Evolutionary conservation across 1,140 invertebrate species (phyloP).

Genomic region (Marisa cornuarietis): DNA sequence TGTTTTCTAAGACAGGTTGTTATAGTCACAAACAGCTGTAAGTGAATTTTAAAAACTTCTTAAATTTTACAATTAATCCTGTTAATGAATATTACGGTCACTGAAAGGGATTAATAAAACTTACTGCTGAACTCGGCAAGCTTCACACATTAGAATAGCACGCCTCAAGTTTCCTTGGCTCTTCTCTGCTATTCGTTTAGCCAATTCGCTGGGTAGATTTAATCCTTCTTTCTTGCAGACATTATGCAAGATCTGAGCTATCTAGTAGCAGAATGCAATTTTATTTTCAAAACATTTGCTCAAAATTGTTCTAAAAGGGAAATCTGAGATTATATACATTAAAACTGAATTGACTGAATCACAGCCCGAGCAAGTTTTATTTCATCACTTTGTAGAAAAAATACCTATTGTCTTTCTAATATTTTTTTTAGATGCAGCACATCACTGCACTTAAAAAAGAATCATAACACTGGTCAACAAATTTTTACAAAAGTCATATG

Average conservation of each 20-base stretch:
- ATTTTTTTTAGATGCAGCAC: no score
- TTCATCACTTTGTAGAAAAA: background rate
- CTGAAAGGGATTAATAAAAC: conserved; percentile 27
- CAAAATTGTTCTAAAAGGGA: background rate
- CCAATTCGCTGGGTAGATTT: conserved; percentile 80
- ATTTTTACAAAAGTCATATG: no score
- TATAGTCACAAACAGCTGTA: no score
- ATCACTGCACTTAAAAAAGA: no score
- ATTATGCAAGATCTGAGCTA: conserved; percentile 69
- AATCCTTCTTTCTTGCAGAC: conserved; percentile 90
- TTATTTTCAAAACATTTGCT: conserved; percentile 4
- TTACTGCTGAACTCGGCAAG: conserved; percentile 89
- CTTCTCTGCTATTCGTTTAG: conserved; percentile 79
- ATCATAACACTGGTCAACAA: no score
- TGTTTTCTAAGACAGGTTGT: no score
- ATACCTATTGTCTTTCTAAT: background rate
- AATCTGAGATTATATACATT: background rate
- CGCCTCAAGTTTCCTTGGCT: conserved; percentile 91
- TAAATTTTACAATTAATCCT: background rate
- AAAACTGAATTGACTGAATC: background rate
- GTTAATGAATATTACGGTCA: background rate
- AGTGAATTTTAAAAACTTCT: no score
- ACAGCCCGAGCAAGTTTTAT: background rate
- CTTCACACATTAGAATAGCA: conserved; percentile 93
- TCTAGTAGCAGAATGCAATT: conserved; percentile 46